Evolutionary conservation across 2,797 vertebrate genomes (phyloP).

Genomic region (Sebastes taczanowskii): DNA sequence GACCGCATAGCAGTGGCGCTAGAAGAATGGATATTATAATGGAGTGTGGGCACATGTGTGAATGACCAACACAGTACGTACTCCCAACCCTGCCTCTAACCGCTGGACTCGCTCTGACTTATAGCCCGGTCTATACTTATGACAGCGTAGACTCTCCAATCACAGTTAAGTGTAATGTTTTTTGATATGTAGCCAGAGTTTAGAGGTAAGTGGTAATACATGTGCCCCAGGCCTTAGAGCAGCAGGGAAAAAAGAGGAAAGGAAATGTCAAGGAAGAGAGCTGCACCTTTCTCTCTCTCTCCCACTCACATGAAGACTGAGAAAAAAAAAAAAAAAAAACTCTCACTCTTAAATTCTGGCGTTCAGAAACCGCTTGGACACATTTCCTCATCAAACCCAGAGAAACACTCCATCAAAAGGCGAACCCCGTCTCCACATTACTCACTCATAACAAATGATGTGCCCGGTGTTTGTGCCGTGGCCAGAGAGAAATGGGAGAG

Average conservation of each 20-base stretch:
- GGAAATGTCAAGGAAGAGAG: slow-evolving; percentile 33
- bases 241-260: slow-evolving; percentile 6
- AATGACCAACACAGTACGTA: slow-evolving; percentile 11
- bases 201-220: slow-evolving; percentile 17
- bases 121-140: neutral
- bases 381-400: slow-evolving; percentile 57
- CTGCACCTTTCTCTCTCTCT: neutral
- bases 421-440: slow-evolving; percentile 36
- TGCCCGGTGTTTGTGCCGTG: slow-evolving; percentile 9
- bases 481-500: slow-evolving; percentile 35
- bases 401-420: slow-evolving; percentile 61
- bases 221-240: slow-evolving; percentile 11
- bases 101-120: slow-evolving; percentile 3
- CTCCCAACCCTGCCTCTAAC: neutral
- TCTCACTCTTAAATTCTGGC: slow-evolving; percentile 17
- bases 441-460: slow-evolving; percentile 53
- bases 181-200: slow-evolving; percentile 11
- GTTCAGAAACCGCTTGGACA: slow-evolving; percentile 45
- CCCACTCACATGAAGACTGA: neutral
- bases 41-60: neutral
- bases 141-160: neutral
- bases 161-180: slow-evolving; percentile 22
- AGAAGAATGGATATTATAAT: slow-evolving; percentile 18
- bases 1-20: neutral
- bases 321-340: neutral